These are phyloP conservation scores for Melanotaenia maccullochi DNA, from an alignment of 2,797 vertebrate genomes.

Conservation along the genomic window DNA sequence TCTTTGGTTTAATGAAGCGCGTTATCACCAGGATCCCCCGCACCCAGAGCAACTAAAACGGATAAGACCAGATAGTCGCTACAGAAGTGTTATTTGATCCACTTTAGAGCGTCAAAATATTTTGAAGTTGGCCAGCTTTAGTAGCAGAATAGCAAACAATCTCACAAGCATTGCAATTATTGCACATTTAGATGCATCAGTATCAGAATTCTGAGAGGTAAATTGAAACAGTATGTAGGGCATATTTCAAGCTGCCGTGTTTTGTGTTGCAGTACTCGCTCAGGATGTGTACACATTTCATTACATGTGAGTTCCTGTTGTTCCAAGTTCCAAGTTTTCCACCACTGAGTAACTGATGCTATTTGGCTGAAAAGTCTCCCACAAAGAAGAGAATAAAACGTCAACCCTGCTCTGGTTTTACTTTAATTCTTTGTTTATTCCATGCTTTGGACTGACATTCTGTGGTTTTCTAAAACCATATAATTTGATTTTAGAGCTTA, in stretches of 20 bases:
- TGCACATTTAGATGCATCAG: no score
- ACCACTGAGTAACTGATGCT: background rate
- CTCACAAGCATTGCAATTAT: no score
- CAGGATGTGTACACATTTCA: background rate
- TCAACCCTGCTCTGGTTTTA: no score
- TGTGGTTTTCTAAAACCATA: background rate
- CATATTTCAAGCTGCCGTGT: background rate
- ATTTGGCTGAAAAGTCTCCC: background rate
- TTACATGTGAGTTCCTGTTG: background rate
- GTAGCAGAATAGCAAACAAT: no score
- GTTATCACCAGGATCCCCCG: no score
- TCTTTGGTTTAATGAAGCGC: no score
- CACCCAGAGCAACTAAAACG: no score
- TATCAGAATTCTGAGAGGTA: no score
- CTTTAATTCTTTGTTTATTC: background rate
- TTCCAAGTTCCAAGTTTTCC: background rate
- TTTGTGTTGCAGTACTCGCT: background rate
- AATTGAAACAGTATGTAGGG: background rate
- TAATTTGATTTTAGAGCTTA: background rate
- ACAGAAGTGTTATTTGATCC: no score
- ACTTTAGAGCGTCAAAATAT: no score
- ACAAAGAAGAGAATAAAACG: background rate
- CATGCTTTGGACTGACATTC: background rate
- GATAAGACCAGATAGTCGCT: no score
- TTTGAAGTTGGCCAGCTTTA: no score